Conservation (phyloP, 2,113 vertebrate species). For the Psilopsiagon aymara region DNA sequence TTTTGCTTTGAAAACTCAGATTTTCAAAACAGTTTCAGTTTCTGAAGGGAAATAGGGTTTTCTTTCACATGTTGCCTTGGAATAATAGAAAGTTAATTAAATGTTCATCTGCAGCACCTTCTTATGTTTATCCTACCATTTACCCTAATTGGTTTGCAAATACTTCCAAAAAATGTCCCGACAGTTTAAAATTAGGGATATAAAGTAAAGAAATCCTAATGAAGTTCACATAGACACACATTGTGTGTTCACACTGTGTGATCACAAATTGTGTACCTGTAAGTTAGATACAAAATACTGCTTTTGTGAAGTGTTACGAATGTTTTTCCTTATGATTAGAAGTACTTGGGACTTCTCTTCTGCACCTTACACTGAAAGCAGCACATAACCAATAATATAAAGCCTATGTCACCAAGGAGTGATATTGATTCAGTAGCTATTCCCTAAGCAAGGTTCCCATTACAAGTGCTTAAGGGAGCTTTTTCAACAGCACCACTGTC, state of each 20-base stretch:
- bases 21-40: background rate
- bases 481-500: background rate
- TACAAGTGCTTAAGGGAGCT: background rate
- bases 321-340: background rate
- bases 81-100: background rate
- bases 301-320: background rate
- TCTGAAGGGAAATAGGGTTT: background rate
- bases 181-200: background rate
- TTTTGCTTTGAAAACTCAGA: background rate
- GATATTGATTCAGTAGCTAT: background rate
- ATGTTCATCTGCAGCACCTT: background rate
- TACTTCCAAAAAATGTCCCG: background rate
- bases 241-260: background rate
- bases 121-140: background rate
- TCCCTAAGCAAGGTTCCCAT: slow-evolving; percentile 13
- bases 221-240: background rate
- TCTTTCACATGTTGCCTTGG: background rate
- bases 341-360: background rate
- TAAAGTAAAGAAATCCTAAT: background rate
- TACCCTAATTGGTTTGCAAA: background rate
- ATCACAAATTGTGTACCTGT: background rate
- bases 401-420: background rate
- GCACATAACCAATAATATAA: background rate
- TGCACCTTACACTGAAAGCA: background rate
- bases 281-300: background rate